A percentile compares a stretch with the other conserved stretches of the same genome.
phyloP scores from a whole-genome alignment of 2,113 vertebrate genomes.

The human region GRCh38 chr7:83656501-83657000 shows the following conservation, averaged over 20 bases:
- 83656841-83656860: background rate
- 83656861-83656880: background rate
- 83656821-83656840: background rate
- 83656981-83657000: slow-evolving; percentile 23
- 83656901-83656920: background rate
- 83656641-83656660: slow-evolving; percentile 60
- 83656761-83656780: background rate
- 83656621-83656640: slow-evolving; percentile 61
- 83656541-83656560: background rate
- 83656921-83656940: background rate
- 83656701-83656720: background rate
- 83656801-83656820: background rate
- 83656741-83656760: background rate
- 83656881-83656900: slow-evolving; percentile 60
- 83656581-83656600: slow-evolving; percentile 35
- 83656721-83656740: slow-evolving; percentile 18
- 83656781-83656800: background rate
- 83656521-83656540: background rate
- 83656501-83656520: background rate
- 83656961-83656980: slow-evolving; percentile 42
- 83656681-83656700: background rate
- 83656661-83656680: background rate
- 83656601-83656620: background rate
- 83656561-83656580: background rate
- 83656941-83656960: slow-evolving; percentile 24